Evolutionary conservation across 2,888 invertebrate species (phyloP).

Genomic region (Campoletis raptor): DNA sequence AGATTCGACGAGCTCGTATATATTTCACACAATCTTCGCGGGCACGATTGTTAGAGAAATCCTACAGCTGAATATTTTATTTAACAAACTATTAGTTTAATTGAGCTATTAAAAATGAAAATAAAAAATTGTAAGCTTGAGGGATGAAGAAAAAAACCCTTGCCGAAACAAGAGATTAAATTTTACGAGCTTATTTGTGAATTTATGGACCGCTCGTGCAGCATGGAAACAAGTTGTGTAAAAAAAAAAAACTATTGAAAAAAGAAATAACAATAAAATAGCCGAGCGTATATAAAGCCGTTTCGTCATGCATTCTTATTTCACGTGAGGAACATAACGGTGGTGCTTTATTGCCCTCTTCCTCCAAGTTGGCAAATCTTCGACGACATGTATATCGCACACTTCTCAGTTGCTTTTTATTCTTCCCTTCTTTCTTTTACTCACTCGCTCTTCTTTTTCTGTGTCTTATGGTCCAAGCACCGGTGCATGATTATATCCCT

Average conservation of each 20-base stretch:
- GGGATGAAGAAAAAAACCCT: background rate
- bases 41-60: background rate
- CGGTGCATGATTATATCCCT: conserved; percentile 58
- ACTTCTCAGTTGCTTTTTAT: conserved; percentile 33
- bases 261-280: background rate
- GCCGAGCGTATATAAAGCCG: conserved; percentile 30
- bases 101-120: background rate
- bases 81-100: background rate
- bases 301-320: conserved; percentile 55
- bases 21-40: background rate
- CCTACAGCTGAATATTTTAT: background rate
- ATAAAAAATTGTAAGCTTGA: conserved; percentile 18
- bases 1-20: background rate
- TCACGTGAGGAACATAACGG: conserved; percentile 50
- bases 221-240: conserved; percentile 8
- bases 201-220: conserved; percentile 34
- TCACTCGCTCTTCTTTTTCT: conserved; percentile 24
- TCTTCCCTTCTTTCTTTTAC: conserved; percentile 30
- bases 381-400: conserved; percentile 42
- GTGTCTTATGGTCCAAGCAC: conserved; percentile 27
- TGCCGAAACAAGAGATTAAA: background rate
- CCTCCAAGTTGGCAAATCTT: conserved; percentile 51
- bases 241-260: conserved; percentile 3
- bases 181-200: conserved; percentile 31
- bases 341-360: conserved; percentile 53